Evolutionary conservation across 2,113 vertebrate species (phyloP).

Genomic region (Edolisoma coerulescens): DNA sequence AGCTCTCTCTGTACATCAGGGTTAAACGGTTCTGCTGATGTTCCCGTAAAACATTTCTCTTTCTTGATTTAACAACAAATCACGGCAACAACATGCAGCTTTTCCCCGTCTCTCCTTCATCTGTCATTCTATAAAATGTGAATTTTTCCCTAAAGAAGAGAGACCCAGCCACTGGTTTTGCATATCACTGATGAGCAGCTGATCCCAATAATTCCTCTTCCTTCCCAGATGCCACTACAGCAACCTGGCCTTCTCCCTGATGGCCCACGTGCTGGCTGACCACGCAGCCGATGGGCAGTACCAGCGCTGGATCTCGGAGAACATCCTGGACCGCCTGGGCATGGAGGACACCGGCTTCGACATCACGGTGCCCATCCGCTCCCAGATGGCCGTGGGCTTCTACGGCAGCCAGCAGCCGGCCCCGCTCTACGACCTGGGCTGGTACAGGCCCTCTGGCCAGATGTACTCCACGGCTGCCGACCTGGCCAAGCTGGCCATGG

Average conservation of each 20-base stretch:
- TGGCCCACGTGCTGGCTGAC: slow-evolving; percentile 83
- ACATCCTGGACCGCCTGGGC: slow-evolving; percentile 80
- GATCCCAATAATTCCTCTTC: neutral
- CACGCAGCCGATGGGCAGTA: slow-evolving; percentile 76
- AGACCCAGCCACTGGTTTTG: neutral
- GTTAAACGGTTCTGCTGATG: neutral
- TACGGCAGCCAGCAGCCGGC: slow-evolving; percentile 77
- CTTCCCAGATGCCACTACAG: slow-evolving; percentile 88
- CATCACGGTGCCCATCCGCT: slow-evolving; percentile 67
- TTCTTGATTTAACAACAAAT: neutral
- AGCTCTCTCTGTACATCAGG: neutral
- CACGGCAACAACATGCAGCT: neutral
- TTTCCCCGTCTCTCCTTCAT: neutral
- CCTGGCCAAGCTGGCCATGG: slow-evolving; percentile 86
- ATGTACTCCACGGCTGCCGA: slow-evolving; percentile 90
- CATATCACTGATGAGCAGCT: neutral
- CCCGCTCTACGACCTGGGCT: slow-evolving; percentile 87
- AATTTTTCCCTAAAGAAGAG: neutral
- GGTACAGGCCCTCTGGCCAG: slow-evolving; percentile 91
- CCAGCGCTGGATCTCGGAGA: slow-evolving; percentile 83
- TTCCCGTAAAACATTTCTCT: neutral
- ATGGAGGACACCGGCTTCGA: slow-evolving; percentile 89
- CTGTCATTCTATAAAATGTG: neutral
- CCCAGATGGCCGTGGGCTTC: slow-evolving; percentile 83
- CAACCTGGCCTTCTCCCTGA: slow-evolving; percentile 87